Conservation (phyloP, 1,140 invertebrate species). For the Drosophila pseudoobscura region DNA sequence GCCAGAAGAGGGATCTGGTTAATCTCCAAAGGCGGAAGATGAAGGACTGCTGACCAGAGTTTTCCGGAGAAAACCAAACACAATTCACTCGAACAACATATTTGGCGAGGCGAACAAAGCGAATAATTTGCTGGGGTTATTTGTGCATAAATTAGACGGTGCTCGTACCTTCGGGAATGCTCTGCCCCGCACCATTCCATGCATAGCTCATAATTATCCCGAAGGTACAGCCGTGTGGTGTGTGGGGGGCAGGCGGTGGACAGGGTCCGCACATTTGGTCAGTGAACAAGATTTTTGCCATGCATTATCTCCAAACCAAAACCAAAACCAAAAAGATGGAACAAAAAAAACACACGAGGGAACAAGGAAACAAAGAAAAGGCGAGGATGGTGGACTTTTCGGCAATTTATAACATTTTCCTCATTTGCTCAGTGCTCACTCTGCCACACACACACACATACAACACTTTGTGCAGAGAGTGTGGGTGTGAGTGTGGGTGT, state of each 20-base stretch:
- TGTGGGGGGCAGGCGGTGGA: no score
- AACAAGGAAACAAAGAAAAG: constrained; percentile 26
- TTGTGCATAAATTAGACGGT: constrained; percentile 58
- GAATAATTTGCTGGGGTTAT: constrained; percentile 72
- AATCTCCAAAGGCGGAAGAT: constrained; percentile 31
- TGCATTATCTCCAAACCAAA: constrained; percentile 67
- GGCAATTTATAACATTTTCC: constrained; percentile 77
- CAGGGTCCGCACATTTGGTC: constrained; percentile 31
- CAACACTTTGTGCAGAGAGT: constrained; percentile 3
- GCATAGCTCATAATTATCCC: constrained; percentile 76
- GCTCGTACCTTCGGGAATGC: neutral
- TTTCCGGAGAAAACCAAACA: constrained; percentile 10
- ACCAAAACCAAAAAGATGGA: constrained; percentile 11
- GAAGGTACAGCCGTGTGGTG: neutral
- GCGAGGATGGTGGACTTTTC: constrained; percentile 36
- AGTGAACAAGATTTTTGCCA: constrained; percentile 66
- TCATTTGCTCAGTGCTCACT: constrained; percentile 70
- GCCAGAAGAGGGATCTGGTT: constrained; percentile 2
- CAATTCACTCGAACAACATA: constrained; percentile 51
- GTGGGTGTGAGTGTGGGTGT: no score
- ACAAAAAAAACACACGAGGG: constrained; percentile 4
- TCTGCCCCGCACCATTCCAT: constrained; percentile 33
- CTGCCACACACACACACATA: constrained; percentile 41
- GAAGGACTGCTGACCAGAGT: constrained; percentile 8
- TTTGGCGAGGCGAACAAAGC: constrained; percentile 52